Conservation (phyloP, 2,113 vertebrate species). For the Rhinopithecus roxellana region DNA sequence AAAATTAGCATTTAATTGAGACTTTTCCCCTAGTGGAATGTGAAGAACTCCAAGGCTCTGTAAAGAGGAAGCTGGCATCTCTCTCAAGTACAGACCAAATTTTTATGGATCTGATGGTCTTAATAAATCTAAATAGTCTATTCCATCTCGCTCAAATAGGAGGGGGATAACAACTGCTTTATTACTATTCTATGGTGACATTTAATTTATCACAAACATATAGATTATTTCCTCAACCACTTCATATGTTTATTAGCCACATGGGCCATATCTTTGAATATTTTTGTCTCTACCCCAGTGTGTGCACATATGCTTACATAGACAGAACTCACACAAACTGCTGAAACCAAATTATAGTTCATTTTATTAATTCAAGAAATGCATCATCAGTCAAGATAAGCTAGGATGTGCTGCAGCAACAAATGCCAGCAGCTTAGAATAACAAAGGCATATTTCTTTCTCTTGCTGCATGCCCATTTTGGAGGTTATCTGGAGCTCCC, state of each 20-base stretch:
- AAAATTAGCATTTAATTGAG: constrained; percentile 36
- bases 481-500: neutral
- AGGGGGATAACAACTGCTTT: neutral
- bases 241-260: neutral
- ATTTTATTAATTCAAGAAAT: neutral
- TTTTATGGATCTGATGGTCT: constrained; percentile 17
- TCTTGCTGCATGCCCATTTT: neutral
- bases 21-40: neutral
- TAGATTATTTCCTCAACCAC: neutral
- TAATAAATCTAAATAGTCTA: constrained; percentile 32
- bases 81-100: neutral
- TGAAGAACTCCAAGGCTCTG: constrained; percentile 26
- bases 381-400: neutral
- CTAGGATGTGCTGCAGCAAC: neutral
- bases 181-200: neutral
- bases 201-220: neutral
- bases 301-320: neutral
- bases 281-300: neutral
- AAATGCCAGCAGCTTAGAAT: neutral
- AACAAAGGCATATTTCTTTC: neutral
- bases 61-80: neutral
- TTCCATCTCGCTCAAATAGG: neutral
- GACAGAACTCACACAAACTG: neutral
- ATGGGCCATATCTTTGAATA: neutral
- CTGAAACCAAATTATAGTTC: neutral